These are phyloP conservation scores for Leuciscus waleckii DNA, from an alignment of 2,797 vertebrate species.

Conservation along the genomic window DNA sequence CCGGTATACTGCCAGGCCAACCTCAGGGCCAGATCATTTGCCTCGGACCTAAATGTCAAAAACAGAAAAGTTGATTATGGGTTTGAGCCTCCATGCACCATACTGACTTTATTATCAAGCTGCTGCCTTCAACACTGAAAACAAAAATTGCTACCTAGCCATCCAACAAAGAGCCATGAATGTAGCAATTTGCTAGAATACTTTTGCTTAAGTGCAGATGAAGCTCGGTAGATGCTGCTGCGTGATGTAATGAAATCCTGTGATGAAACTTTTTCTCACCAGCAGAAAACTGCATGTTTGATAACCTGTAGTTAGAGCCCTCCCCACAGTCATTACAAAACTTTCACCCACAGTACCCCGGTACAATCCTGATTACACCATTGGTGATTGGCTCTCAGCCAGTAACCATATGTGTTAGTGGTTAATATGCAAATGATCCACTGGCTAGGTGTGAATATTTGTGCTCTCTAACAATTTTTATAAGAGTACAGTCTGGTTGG, in stretches of 20 bases:
- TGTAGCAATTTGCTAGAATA: neutral
- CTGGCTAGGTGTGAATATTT: neutral
- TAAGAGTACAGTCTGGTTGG: conserved; percentile 1
- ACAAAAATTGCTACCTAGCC: neutral
- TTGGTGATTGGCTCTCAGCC: neutral
- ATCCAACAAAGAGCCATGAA: neutral
- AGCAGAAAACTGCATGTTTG: neutral
- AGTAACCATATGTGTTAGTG: neutral
- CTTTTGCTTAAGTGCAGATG: neutral
- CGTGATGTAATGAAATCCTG: neutral
- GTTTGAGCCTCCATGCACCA: conserved; percentile 66
- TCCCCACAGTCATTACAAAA: neutral
- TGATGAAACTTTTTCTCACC: neutral
- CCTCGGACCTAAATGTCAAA: conserved; percentile 88
- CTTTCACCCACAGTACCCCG: neutral
- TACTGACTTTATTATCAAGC: neutral
- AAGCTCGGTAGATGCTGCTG: neutral
- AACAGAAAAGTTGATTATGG: conserved; percentile 59
- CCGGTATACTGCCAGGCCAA: conserved; percentile 89
- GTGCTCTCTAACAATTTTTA: conserved; percentile 37
- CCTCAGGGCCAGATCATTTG: conserved; percentile 95
- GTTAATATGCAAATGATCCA: neutral
- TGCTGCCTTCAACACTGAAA: neutral
- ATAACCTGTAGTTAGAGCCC: neutral
- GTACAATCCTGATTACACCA: neutral